These are phyloP conservation scores for Stercorarius parasiticus DNA, from an alignment of 2,113 vertebrate species.

Conservation along the genomic window DNA sequence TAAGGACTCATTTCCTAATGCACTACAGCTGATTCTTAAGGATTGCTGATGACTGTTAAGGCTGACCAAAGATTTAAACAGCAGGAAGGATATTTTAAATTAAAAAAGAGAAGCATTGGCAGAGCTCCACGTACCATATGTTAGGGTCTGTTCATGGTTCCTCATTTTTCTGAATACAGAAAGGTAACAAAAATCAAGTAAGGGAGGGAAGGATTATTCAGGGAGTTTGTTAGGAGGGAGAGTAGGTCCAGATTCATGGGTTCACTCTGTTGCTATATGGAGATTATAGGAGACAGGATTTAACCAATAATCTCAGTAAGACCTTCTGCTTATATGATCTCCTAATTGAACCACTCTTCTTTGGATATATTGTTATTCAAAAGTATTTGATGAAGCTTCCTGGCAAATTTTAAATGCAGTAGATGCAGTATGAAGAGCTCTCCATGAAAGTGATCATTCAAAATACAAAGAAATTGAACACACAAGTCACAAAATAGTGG, in stretches of 20 bases:
- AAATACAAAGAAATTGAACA: background rate
- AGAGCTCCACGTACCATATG: background rate
- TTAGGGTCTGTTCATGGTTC: background rate
- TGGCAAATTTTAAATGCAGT: background rate
- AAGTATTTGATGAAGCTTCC: background rate
- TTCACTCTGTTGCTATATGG: background rate
- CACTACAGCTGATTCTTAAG: background rate
- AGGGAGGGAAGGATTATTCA: background rate
- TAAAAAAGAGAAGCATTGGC: background rate
- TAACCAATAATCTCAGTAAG: background rate
- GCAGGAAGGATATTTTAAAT: constrained; percentile 6
- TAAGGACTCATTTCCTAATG: background rate
- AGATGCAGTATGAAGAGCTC: background rate
- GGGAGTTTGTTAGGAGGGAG: background rate
- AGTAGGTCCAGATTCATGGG: background rate
- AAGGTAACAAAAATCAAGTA: background rate
- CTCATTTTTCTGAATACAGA: background rate
- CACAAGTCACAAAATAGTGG: background rate
- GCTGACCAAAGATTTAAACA: constrained; percentile 14
- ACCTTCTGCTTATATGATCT: background rate
- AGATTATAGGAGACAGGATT: background rate
- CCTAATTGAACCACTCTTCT: background rate
- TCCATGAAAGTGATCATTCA: background rate
- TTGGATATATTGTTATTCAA: background rate
- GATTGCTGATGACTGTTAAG: background rate